Base-by-base conservation (phyloP, 2,888 invertebrate species). In the Drosophila vallismaia region DNA sequence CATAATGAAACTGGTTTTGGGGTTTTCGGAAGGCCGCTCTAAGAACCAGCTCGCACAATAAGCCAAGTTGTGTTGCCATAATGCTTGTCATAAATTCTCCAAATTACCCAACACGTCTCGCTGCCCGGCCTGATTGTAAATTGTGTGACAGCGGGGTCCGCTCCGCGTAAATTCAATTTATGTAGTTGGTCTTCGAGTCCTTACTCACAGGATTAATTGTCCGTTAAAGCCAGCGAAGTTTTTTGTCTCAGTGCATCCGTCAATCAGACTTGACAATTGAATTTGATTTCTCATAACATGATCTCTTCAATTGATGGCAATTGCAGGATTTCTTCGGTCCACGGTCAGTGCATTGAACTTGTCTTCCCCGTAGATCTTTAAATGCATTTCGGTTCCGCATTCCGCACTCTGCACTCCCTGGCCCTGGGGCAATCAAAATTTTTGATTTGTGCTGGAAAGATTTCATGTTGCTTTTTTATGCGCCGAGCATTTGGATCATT, bases 41-140 rank as follows among this genome's bases (percentile, higher is more conserved):
- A 62, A 78, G 82, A 80, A 79, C 7, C 48, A 7, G 28, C 26
- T 31, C 31, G 40, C 42, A 31, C 26, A 50, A 28, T 36, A 4
- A 12, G 48, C 46, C 55, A 56, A 63, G 66, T 73, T 48, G 86
- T 85, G 84, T 84, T 82, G 82, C 85, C 84, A 86, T 80, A 86
- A 85, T 82, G 84, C 85, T 73, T 74, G 87, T 86, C 84, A 85
- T 88, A 89, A 89, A 88, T 89, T 89, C 83, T 79, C 77, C 79
- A 89, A 88, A 89, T 89, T 89, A 88, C 84, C 87, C 78, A 82
- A 85, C 82, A 82, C 76, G 80, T 79, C 36, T 36, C 79, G 66
- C 10, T 28, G 53, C 75, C 63, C 74, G 29, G 44, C 52, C 77
- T 87, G 88, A 87, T 87, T 87, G 87, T 80, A 73, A 87, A 76